Evolutionary conservation across 2,888 invertebrate genomes (phyloP), one percentile per base, ranked within the genome.

Genomic region (Cepaea hortensis): DNA sequence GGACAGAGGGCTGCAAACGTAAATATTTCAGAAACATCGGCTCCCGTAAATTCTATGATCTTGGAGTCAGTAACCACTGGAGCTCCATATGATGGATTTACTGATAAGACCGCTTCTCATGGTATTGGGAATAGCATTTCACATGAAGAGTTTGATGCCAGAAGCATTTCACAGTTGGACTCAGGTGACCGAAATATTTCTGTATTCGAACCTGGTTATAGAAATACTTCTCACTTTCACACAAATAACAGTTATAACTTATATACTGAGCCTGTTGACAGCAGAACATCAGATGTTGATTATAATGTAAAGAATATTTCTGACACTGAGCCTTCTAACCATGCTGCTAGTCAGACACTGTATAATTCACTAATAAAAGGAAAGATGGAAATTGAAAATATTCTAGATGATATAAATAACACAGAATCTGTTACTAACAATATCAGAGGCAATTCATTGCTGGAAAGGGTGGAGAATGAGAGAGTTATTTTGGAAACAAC

Each of bases 371-470:
- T 72, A 46, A 82, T 82, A 35, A 73, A 20, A 35, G 68, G 70
- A 11, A 81, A 81, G n/a, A 48, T 81, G 81, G 81, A 81, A 48
- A 70, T 81, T 70, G 81, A 81, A 81, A 35, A 72, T 62, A 77
- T 88, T 77, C 75, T 89, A n/a, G 86, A 89, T 73, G 86, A 88
- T 55, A 79, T 76, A 46, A 20, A 55, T 9, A 76, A 76, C 6
- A 7, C 76, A 20, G n/a, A 76, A 55, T n/a, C 50, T 50, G 55
- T 76, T 50, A 23, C 23, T 11, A 23, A n/a, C 35, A 55, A 55
- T 55, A 76, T 15, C 76, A 76, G 50, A 50, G 76, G 50, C 5
- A 20, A 50, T 76, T 15, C n/a, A 11, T 50, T n/a, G n/a, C 48
- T 46, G n/a, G 83, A 62, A 18, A 86, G 68, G 82, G 77, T 81